A percentile compares a stretch with the other conserved stretches of the same genome.
Evolutionary conservation across 2,888 invertebrate genomes (phyloP).

Genomic region (Drosophila pullipes): DNA sequence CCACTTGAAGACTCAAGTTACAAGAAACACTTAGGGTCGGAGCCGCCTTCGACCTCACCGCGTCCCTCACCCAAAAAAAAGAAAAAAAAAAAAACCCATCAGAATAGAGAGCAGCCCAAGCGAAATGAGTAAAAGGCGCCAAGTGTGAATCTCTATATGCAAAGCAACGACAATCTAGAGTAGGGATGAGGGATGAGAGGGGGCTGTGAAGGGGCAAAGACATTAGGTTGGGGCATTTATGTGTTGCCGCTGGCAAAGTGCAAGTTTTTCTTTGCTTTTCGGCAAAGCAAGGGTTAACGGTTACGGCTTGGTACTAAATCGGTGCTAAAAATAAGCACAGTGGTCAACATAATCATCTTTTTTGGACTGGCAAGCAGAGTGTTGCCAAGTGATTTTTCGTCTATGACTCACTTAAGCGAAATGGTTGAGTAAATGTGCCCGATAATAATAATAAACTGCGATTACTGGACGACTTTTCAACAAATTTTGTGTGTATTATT

Average conservation of each 20-base stretch:
- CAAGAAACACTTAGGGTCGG: conserved; percentile 79
- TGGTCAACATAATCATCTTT: conserved; percentile 3
- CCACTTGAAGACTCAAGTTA: conserved; percentile 81
- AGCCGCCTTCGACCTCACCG: conserved; percentile 42
- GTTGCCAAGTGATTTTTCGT: neutral
- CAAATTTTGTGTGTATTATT: neutral
- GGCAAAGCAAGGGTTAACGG: conserved; percentile 55
- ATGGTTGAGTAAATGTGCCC: neutral
- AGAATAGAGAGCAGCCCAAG: conserved; percentile 33
- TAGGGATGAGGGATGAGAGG: neutral
- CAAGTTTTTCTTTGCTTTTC: conserved; percentile 37
- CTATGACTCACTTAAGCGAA: neutral
- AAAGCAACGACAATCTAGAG: neutral
- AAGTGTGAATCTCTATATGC: conserved; percentile 59
- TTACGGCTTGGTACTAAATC: conserved; percentile 38
- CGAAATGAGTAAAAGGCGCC: conserved; percentile 68
- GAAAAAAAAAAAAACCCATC: conserved; percentile 5
- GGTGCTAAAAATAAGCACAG: conserved; percentile 13
- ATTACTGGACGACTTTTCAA: neutral
- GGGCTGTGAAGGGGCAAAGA: neutral
- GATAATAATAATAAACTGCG: neutral
- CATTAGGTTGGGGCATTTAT: conserved; percentile 46
- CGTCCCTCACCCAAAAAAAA: conserved; percentile 12
- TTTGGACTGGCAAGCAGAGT: neutral
- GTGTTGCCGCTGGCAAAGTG: conserved; percentile 59